A percentile compares a stretch with the other conserved stretches of the same genome.
Evolutionary conservation across 2,113 vertebrate species (phyloP).

Genomic region (Heterotis niloticus): DNA sequence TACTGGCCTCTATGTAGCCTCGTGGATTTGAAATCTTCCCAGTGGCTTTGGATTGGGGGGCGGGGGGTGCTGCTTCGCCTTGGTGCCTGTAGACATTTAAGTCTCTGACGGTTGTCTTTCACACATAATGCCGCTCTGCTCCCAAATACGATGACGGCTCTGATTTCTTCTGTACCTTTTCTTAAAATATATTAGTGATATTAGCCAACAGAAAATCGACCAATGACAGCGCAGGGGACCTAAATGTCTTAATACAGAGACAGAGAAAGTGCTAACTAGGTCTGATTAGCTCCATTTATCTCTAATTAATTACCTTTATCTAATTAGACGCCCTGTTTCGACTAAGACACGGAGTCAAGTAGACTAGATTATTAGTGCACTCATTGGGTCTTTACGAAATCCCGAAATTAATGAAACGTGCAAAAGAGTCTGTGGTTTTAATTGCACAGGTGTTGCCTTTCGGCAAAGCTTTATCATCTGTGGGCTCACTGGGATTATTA

Average conservation of each 20-base stretch:
- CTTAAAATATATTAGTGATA: background rate
- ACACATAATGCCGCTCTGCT: background rate
- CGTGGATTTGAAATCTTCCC: background rate
- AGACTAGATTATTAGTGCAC: conserved; percentile 99
- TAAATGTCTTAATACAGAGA: conserved; percentile 90
- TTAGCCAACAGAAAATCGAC: conserved; percentile 31
- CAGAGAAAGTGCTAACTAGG: conserved; percentile 87
- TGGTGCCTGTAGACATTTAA: background rate
- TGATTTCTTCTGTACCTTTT: background rate
- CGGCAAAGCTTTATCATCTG: conserved; percentile 97
- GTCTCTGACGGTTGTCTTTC: background rate
- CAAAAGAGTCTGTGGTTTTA: conserved; percentile 92
- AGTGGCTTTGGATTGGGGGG: background rate
- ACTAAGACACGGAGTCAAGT: conserved; percentile 98
- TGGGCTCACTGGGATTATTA: conserved; percentile 93
- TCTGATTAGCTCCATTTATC: conserved; percentile 99
- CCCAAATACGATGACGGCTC: background rate
- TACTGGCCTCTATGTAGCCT: background rate
- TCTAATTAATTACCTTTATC: conserved; percentile 99
- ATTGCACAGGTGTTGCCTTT: conserved; percentile 99
- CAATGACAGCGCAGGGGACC: conserved; percentile 73
- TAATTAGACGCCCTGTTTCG: conserved; percentile 99
- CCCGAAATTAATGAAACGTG: conserved; percentile 98
- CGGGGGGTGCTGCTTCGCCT: background rate
- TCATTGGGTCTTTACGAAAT: conserved; percentile 95